Percentiles rank a stretch among this genome's conserved stretches.
These are phyloP conservation scores for Nasonia vitripennis DNA, from an alignment of 1,140 invertebrate species.

Conservation along the genomic window DNA sequence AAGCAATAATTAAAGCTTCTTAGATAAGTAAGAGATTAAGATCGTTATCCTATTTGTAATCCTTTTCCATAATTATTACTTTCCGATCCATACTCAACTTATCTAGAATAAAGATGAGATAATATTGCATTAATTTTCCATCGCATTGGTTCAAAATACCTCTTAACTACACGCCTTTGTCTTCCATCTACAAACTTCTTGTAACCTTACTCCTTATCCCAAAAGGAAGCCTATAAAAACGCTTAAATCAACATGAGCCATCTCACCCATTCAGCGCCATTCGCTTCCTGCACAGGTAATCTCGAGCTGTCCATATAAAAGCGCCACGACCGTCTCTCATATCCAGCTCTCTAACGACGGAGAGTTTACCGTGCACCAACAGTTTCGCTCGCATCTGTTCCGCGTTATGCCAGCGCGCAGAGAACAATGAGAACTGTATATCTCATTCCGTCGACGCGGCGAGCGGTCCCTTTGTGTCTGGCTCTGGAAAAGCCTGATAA, in stretches of 20 bases:
- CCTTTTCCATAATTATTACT: too few relatives aligned
- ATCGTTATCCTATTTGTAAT: too few relatives aligned
- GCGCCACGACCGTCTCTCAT: not conserved
- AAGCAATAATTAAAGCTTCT: too few relatives aligned
- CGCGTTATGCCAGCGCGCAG: not conserved
- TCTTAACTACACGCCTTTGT: too few relatives aligned
- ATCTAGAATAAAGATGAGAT: too few relatives aligned
- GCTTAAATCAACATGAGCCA: not conserved
- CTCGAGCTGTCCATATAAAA: not conserved
- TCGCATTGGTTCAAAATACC: too few relatives aligned
- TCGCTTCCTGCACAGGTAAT: not conserved
- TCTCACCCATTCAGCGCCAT: not conserved
- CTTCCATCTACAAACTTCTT: too few relatives aligned
- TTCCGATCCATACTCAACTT: too few relatives aligned
- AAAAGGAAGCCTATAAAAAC: not conserved
- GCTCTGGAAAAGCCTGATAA: slow-evolving; percentile 2
- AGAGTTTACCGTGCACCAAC: not conserved
- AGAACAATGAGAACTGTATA: slow-evolving; percentile 11
- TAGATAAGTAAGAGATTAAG: too few relatives aligned
- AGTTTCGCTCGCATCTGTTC: not conserved
- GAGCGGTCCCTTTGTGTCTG: not conserved
- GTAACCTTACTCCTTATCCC: too few relatives aligned
- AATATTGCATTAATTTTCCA: too few relatives aligned
- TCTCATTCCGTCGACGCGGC: not conserved
- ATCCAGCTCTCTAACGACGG: not conserved